Conservation (phyloP, 2,797 vertebrate species). For the Phrynocephalus forsythii region DNA sequence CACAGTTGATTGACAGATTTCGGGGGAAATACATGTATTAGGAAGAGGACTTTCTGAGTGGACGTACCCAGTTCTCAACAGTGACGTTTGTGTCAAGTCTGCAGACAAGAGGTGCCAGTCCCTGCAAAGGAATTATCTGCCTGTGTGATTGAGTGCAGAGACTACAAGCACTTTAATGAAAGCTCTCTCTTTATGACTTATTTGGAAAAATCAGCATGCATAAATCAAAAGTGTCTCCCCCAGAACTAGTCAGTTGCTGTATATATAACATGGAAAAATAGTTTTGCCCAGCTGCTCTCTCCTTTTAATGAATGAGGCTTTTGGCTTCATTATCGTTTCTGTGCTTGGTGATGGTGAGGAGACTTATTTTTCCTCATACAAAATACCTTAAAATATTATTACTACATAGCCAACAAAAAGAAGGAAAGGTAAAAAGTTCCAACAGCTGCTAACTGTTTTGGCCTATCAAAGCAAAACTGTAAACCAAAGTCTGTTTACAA, state of each 20-base stretch:
- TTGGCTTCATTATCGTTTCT: not conserved
- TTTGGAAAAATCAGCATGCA: not conserved
- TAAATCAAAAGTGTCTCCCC: not conserved
- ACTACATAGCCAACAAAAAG: no score
- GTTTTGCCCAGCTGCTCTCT: not conserved
- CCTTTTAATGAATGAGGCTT: not conserved
- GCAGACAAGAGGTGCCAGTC: not conserved
- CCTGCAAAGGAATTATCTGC: not conserved
- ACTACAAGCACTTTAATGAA: not conserved
- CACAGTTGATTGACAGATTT: not conserved
- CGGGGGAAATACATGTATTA: no score
- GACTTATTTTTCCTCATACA: not conserved
- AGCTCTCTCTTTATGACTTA: not conserved
- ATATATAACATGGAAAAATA: not conserved
- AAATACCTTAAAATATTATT: not conserved
- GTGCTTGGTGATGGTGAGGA: not conserved
- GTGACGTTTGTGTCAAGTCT: not conserved
- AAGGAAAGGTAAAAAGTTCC: not conserved
- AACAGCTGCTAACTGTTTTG: not conserved
- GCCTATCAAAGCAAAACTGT: not conserved
- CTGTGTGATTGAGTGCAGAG: not conserved
- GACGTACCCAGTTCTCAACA: not conserved
- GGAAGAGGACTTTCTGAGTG: not conserved
- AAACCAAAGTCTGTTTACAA: not conserved
- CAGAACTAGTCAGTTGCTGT: not conserved